Evolutionary conservation across 2,797 vertebrate species (phyloP), one percentile per base, ranked within the genome.

Genomic region (Myiothlypis coronata): DNA sequence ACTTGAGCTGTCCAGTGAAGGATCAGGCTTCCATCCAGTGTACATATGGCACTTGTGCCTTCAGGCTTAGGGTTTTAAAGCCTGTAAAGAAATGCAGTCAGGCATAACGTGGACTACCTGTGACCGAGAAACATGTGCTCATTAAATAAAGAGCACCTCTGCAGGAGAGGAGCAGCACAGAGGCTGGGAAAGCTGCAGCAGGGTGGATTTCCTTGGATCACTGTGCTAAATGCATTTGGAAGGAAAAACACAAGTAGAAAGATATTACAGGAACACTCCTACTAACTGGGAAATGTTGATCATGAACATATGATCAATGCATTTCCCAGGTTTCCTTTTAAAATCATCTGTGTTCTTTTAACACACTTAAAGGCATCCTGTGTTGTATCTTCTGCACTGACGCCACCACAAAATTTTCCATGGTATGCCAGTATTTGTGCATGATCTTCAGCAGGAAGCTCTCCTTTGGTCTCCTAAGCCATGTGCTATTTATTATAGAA

Each of bases 401-500:
- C 83, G 87, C 86, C 77, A 95, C 81, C 75, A 61, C 69, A 89
- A 92, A 93, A 72, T 69, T 80, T 90, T 95, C 93, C 72, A 53
- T 23, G 65, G 90, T 75, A 94, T 93, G 81, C 39, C 14, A n/a
- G 57, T 26, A 92, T 75, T 94, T 91, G 79, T 76, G 74, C 57
- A 30, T 78, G 92, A 97, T 89, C 65, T 74, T 93, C 89, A 83
- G 61, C 93, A 89, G 84, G 76, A 93, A 94, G 87, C 83, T 78
- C 71, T 86, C 69, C 87, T 93, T 87, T 91, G 82, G 72, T 87
- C 71, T 82, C 82, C 26, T 80, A 92, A 87, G 82, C 91, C 92
- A 94, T 89, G 72, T 96, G 96, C 89, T 92, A 92, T 91, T 85
- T 95, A 91, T 96, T 91, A 95, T 3, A 83, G 57, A 81, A 57